Evolutionary conservation across 2,888 invertebrate species (phyloP), one percentile per base, ranked within the genome.

Genomic region (Clistopyga incitator): DNA sequence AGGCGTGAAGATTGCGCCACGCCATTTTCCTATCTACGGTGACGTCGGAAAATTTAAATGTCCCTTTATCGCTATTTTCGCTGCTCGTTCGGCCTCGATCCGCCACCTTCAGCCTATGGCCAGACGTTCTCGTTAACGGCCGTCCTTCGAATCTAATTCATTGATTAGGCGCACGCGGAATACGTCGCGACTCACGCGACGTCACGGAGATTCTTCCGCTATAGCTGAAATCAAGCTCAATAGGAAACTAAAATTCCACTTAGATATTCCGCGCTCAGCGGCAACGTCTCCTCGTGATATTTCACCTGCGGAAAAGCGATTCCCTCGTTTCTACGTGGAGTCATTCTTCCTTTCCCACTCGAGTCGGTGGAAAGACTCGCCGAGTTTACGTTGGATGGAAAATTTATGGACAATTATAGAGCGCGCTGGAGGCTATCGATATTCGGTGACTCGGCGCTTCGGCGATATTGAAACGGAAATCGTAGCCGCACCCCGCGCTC

Each of bases 361-460:
- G 42, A 29, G 56, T 23, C 0, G 67, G 10, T 18, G 29, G 15
- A 47, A 23, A 6, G 42, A 59, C 20, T 15, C 42, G 3, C 42
- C 56, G 61, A 64, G 68, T 54, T 82, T 75, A 50, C 52, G 65
- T 72, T 75, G 23, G 71, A 83, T 83, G 67, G 71, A 83, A 83
- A 79, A 76, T 83, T 83, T 83, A 83, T 83, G 79, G 76, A 79
- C 76, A 83, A 83, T 83, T 83, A 83, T 79, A 79, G 83, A 6
- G 42, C 76, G 67, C 67, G 71, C 83, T 83, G 76, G 67, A 52
- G 76, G 83, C 83, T 72, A 79, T 79, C 83, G 83, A 83, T 79
- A 79, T 79, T 79, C 79, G 76, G 72, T 61, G 42, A 67, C 79
- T 29, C 52, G 38, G 68, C 6, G 65, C 59, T 67, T 18, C 52